A percentile compares a stretch with the other conserved stretches of the same genome.
Conservation (phyloP, 2,113 vertebrate species). For the Gallinago jamesoni region DNA sequence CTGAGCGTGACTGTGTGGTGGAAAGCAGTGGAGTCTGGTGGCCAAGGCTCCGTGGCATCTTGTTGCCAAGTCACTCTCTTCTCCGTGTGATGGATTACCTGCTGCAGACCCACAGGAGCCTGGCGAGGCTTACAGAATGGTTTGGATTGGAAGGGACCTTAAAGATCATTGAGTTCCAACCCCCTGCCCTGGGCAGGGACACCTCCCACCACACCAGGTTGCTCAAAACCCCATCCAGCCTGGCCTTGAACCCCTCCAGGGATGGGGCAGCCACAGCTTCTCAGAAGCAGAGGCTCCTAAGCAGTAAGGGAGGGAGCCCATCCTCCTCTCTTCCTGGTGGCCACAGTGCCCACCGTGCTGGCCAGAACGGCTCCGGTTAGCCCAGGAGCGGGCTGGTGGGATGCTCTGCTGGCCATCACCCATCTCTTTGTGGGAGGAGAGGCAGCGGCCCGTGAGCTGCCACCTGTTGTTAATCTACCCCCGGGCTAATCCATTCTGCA, state of each 20-base stretch:
- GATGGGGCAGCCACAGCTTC: too few relatives aligned
- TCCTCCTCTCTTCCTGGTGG: neutral
- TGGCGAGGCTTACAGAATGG: too few relatives aligned
- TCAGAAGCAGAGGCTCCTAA: neutral
- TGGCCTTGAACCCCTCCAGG: too few relatives aligned
- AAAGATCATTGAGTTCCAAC: too few relatives aligned
- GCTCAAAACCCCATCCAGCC: too few relatives aligned
- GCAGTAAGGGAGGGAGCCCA: neutral
- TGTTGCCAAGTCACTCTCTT: neutral
- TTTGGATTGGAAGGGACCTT: too few relatives aligned
- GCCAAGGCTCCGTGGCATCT: neutral
- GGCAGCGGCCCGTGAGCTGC: slow-evolving; percentile 59
- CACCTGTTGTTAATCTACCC: slow-evolving; percentile 93
- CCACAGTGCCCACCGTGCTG: neutral
- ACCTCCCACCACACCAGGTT: too few relatives aligned
- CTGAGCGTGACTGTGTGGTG: accelerated
- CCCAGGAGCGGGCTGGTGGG: neutral
- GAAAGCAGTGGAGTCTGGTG: neutral
- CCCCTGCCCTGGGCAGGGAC: too few relatives aligned
- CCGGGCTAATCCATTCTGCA: slow-evolving; percentile 84
- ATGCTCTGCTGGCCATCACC: neutral
- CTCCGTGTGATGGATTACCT: neutral
- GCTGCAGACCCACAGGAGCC: neutral
- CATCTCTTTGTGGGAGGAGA: slow-evolving; percentile 15
- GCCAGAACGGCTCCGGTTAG: neutral